Conservation (phyloP, 2,113 vertebrate species). For the Phyllopteryx taeniolatus region DNA sequence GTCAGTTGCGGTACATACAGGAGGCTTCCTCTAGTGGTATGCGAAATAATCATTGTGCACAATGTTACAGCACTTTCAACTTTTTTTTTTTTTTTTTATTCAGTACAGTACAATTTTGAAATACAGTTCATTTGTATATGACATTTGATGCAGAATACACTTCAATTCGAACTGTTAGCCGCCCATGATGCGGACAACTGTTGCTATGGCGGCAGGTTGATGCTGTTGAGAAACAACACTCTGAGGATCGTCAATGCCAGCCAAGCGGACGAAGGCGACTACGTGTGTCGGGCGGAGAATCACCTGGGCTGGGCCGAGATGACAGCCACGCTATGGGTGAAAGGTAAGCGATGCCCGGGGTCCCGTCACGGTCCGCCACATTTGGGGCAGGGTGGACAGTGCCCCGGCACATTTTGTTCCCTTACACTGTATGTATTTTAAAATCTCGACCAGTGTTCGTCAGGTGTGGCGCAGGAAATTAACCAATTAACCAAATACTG, state of each 20-base stretch:
- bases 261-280: conserved; percentile 88
- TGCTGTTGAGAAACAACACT: conserved; percentile 86
- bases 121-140: no score
- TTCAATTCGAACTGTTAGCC: no score
- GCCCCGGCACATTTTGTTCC: conserved; percentile 2
- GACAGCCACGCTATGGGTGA: conserved; percentile 82
- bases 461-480: no score
- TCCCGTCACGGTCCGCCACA: conserved; percentile 66
- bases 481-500: no score
- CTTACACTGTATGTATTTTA: background rate
- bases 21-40: no score
- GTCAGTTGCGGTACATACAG: no score
- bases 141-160: no score
- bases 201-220: conserved; percentile 73
- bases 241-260: conserved; percentile 87
- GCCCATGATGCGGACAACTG: background rate
- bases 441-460: no score
- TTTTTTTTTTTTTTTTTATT: no score
- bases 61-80: no score
- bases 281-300: conserved; percentile 86
- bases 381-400: conserved; percentile 33
- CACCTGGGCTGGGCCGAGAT: conserved; percentile 90
- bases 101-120: no score
- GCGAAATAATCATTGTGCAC: no score
- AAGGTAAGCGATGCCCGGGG: conserved; percentile 80